Evolutionary conservation across 2,113 vertebrate species (phyloP).

Genomic region (Passer montanus): DNA sequence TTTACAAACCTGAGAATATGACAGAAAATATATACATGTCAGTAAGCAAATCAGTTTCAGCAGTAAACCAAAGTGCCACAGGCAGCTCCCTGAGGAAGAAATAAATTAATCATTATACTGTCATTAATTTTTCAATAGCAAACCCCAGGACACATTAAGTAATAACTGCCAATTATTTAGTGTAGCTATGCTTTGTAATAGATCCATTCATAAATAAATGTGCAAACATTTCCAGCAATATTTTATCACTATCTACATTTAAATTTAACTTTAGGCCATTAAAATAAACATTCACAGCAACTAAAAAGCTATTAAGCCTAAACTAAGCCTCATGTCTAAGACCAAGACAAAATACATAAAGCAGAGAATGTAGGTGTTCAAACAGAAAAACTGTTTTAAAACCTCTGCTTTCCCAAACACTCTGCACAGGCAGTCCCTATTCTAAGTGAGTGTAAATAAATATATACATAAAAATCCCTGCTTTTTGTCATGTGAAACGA

Average conservation of each 20-base stretch:
- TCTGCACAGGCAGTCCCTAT: not conserved
- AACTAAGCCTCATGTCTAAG: not conserved
- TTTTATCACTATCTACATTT: not conserved
- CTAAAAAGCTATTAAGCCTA: not conserved
- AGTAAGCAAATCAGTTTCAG: constrained; percentile 86
- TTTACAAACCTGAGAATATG: constrained; percentile 88
- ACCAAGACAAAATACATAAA: not conserved
- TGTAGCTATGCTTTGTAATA: not conserved
- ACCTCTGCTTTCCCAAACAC: not conserved
- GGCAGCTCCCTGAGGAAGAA: constrained; percentile 81
- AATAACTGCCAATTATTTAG: not conserved
- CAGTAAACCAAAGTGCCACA: constrained; percentile 90
- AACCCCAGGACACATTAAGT: not conserved
- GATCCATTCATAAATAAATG: not conserved
- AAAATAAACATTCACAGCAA: not conserved
- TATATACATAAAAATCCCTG: not conserved
- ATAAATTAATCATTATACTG: not conserved
- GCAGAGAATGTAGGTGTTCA: not conserved
- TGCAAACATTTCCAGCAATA: not conserved
- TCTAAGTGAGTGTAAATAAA: not conserved
- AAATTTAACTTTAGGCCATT: not conserved
- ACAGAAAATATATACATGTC: constrained; percentile 89
- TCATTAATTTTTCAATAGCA: not conserved
- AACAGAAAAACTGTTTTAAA: not conserved
- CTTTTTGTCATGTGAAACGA: not conserved